Conservation (phyloP, 2,113 vertebrate genomes). For the Nicator chloris region DNA sequence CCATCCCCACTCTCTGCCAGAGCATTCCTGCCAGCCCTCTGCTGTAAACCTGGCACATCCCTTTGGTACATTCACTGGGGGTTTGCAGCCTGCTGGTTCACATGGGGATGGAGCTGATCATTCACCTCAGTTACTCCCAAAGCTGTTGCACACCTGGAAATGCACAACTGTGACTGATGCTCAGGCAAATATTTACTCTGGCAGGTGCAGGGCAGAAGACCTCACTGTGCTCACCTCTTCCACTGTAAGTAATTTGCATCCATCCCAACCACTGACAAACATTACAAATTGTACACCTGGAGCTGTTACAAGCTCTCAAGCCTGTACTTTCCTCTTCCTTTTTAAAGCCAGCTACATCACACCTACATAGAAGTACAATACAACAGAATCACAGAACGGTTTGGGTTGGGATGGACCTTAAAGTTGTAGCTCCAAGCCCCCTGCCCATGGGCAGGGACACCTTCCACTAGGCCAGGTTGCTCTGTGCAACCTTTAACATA, state of each 20-base stretch:
- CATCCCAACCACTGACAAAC: neutral
- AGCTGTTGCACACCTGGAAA: constrained; percentile 31
- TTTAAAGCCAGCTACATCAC: neutral
- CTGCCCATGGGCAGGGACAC: neutral
- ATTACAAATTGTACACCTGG: constrained; percentile 34
- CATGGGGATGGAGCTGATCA: neutral
- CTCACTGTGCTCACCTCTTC: neutral
- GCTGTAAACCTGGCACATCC: neutral
- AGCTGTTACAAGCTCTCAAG: neutral
- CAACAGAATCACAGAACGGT: neutral
- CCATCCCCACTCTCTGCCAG: neutral
- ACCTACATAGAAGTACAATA: neutral
- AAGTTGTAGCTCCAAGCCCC: neutral
- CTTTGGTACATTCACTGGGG: neutral
- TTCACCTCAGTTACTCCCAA: neutral
- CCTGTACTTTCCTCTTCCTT: neutral
- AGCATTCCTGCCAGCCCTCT: neutral
- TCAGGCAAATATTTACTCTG: constrained; percentile 54
- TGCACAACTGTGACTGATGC: neutral
- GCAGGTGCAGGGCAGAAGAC: neutral
- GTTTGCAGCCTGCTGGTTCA: neutral
- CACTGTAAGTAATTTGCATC: constrained; percentile 30
- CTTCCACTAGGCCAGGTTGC: neutral
- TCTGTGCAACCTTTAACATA: neutral
- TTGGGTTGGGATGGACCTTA: neutral